Evolutionary conservation across 2,888 invertebrate species (phyloP).

Genomic region (Heliothis peltigera): DNA sequence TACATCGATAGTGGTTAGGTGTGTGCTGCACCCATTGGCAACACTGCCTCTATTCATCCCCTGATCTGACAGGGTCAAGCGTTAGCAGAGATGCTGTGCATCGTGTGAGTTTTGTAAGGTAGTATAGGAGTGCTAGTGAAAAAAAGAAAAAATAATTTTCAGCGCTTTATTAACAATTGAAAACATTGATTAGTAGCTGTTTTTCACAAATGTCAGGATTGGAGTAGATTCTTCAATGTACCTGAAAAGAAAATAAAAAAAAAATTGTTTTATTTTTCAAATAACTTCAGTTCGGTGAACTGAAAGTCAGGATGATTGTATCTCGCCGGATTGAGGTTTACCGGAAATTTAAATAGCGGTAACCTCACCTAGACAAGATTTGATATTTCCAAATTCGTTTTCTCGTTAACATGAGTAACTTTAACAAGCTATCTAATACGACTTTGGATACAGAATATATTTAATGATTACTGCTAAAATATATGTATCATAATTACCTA

Average conservation of each 20-base stretch:
- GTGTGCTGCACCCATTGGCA: no score
- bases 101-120: no score
- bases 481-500: conserved; percentile 42
- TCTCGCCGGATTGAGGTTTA: conserved; percentile 88
- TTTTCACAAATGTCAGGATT: no score
- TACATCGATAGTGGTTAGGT: no score
- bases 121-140: no score
- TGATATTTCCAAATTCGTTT: conserved; percentile 79
- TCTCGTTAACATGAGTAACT: conserved; percentile 70
- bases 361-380: conserved; percentile 87
- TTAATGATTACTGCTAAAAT: not conserved
- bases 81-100: no score
- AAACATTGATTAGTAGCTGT: no score
- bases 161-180: no score
- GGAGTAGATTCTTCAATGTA: not conserved
- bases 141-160: no score
- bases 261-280: not conserved
- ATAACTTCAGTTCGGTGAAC: not conserved
- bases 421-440: conserved; percentile 70
- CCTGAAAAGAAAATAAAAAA: conserved; percentile 22
- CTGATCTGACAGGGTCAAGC: no score
- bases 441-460: conserved; percentile 65
- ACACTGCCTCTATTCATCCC: no score
- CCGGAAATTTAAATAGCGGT: conserved; percentile 78
- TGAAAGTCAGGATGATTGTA: conserved; percentile 57